Evolutionary conservation across 2,888 invertebrate species (phyloP).

Genomic region (Eilema griseolum): DNA sequence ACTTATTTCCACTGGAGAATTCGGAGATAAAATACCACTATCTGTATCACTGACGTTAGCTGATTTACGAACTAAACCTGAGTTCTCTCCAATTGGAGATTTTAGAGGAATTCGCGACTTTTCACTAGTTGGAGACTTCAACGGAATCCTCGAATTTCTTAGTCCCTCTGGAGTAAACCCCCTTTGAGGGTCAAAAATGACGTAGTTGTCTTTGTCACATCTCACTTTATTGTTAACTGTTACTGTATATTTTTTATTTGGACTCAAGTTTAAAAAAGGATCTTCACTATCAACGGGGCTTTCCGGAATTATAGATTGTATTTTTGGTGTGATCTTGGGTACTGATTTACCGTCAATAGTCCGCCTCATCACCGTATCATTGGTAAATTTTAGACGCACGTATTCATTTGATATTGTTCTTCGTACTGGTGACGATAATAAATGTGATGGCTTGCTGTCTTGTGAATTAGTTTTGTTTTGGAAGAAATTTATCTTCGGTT

Average conservation of each 20-base stretch:
- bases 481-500: constrained; percentile 80
- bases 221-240: constrained; percentile 84
- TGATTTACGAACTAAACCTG: constrained; percentile 68
- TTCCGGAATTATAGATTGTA: constrained; percentile 84
- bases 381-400: constrained; percentile 79
- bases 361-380: constrained; percentile 78
- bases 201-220: constrained; percentile 85
- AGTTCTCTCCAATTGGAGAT: constrained; percentile 72
- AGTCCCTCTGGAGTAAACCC: constrained; percentile 77
- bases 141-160: constrained; percentile 66
- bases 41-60: constrained; percentile 88
- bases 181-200: constrained; percentile 82
- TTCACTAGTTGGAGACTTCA: constrained; percentile 69
- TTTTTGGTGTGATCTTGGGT: constrained; percentile 82
- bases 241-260: constrained; percentile 85
- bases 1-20: constrained; percentile 86
- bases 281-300: constrained; percentile 83
- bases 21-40: constrained; percentile 89
- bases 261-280: constrained; percentile 81
- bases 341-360: constrained; percentile 81
- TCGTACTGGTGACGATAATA: constrained; percentile 76
- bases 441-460: constrained; percentile 71
- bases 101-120: constrained; percentile 74
- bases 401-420: constrained; percentile 85
- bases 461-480: constrained; percentile 70